Evolutionary conservation across 2,113 vertebrate species (phyloP).

Genomic region (Scalopus aquaticus): DNA sequence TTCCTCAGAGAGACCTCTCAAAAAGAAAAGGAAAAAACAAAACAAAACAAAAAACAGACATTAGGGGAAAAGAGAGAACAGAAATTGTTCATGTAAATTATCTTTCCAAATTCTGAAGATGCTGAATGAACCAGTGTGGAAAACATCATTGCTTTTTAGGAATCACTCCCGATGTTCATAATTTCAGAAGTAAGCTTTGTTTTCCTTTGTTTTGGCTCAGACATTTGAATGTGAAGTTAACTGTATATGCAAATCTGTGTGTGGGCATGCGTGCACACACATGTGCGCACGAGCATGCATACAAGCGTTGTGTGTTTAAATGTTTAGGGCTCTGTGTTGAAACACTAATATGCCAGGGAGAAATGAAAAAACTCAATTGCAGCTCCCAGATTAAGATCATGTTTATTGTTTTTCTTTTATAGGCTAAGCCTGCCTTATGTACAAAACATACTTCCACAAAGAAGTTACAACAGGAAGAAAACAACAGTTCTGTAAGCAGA

Average conservation of each 20-base stretch:
- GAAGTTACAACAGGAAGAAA: neutral
- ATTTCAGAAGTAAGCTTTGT: neutral
- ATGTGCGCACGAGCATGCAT: no score
- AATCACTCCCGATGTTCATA: neutral
- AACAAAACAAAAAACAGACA: neutral
- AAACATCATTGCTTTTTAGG: neutral
- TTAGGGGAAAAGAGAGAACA: neutral
- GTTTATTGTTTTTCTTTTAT: neutral
- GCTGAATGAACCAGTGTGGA: neutral
- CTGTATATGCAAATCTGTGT: neutral
- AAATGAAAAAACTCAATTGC: neutral
- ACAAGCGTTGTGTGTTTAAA: neutral
- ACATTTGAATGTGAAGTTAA: neutral
- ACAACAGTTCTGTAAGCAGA: neutral
- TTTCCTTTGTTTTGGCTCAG: neutral
- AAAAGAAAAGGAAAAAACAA: neutral
- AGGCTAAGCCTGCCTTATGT: neutral
- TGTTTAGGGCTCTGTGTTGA: neutral
- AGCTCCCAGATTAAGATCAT: neutral
- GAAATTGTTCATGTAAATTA: neutral
- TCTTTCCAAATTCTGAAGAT: neutral
- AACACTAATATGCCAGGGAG: neutral
- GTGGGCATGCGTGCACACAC: accelerated
- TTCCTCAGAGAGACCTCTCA: neutral
- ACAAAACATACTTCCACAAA: neutral